phyloP scores from a whole-genome alignment of 2,888 invertebrate species.

The Pseudolycoriella hygida region DNA sequence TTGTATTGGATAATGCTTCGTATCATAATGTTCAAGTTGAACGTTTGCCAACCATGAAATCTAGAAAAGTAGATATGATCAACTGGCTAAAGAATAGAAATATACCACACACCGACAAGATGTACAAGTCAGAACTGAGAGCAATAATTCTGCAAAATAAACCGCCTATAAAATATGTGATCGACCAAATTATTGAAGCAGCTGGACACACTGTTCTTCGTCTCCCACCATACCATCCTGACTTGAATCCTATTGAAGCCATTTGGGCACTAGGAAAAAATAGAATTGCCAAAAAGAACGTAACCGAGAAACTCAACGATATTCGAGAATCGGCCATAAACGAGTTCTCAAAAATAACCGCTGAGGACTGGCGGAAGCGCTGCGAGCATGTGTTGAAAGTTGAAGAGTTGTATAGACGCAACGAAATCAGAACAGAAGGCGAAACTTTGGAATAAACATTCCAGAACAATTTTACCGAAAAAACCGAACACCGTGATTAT shows the following conservation, averaged over 20 bases:
- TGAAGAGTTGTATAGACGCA: too few relatives aligned
- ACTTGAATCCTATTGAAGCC: neutral
- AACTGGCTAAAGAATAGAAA: neutral
- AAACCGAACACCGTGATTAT: too few relatives aligned
- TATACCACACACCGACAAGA: neutral
- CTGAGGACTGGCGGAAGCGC: too few relatives aligned
- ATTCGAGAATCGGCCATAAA: too few relatives aligned
- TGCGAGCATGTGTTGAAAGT: too few relatives aligned
- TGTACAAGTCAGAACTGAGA: neutral
- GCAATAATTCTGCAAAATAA: neutral
- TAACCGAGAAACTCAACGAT: too few relatives aligned
- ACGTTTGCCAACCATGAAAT: neutral
- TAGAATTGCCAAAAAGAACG: neutral
- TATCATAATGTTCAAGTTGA: neutral
- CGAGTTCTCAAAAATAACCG: too few relatives aligned
- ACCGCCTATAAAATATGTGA: neutral
- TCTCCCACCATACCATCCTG: neutral
- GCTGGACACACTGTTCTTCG: neutral
- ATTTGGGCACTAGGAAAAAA: neutral
- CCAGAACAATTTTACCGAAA: too few relatives aligned
- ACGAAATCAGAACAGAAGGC: too few relatives aligned
- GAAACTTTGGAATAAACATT: too few relatives aligned
- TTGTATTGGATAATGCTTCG: neutral
- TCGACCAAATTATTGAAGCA: neutral
- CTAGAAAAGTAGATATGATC: neutral